phyloP scores from a whole-genome alignment of 2,888 invertebrate genomes.

The Aleiodes testaceus region DNA sequence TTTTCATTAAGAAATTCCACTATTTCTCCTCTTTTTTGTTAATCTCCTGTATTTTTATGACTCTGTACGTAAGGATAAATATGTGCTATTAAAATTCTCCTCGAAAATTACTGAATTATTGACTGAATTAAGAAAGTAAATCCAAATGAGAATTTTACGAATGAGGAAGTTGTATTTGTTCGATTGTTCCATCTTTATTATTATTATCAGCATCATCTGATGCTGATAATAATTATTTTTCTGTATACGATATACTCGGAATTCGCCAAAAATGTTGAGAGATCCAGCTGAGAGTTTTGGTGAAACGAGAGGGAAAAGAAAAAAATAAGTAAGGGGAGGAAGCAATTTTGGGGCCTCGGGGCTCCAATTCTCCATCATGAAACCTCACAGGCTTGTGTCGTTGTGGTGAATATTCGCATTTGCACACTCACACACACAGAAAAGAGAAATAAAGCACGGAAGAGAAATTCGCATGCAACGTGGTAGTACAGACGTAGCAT shows the following conservation, averaged over 20 bases:
- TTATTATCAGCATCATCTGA: slow-evolving; percentile 7
- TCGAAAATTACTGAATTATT: too few species aligned
- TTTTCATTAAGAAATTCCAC: background rate
- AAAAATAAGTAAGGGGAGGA: slow-evolving; percentile 50
- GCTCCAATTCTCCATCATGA: slow-evolving; percentile 45
- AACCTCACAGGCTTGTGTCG: slow-evolving; percentile 41
- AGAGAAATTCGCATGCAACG: slow-evolving; percentile 31
- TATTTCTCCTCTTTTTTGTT: background rate
- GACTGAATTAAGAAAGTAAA: too few species aligned
- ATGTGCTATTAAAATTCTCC: too few species aligned
- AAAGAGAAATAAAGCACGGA: slow-evolving; percentile 4
- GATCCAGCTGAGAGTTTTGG: slow-evolving; percentile 49
- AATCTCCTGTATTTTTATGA: too few species aligned
- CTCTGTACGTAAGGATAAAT: too few species aligned
- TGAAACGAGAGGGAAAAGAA: slow-evolving; percentile 37
- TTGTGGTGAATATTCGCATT: slow-evolving; percentile 33
- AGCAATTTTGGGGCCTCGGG: slow-evolving; percentile 55
- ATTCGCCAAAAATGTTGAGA: slow-evolving; percentile 50
- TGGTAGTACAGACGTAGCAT: slow-evolving; percentile 33
- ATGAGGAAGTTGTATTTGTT: too few species aligned
- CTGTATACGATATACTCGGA: slow-evolving; percentile 29
- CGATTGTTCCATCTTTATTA: too few species aligned
- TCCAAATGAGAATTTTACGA: too few species aligned
- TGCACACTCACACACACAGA: slow-evolving; percentile 17
- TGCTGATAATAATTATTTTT: slow-evolving; percentile 27